phyloP scores from a whole-genome alignment of 2,888 invertebrate species.

The Tinea pellionella region DNA sequence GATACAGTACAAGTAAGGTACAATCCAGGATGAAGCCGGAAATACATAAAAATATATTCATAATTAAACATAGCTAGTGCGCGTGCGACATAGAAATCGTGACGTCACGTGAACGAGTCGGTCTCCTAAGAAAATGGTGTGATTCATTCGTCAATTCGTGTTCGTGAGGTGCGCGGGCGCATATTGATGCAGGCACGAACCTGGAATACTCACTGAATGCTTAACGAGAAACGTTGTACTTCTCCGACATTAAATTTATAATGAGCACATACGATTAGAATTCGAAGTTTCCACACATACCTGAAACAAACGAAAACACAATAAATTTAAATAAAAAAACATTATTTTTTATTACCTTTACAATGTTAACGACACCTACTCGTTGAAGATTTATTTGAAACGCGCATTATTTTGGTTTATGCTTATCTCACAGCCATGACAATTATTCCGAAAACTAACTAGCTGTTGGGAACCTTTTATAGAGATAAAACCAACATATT shows the following conservation, averaged over 20 bases:
- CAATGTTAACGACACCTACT: background rate
- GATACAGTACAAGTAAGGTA: background rate
- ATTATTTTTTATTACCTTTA: background rate
- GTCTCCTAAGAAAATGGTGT: slow-evolving; percentile 41
- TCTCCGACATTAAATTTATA: slow-evolving; percentile 10
- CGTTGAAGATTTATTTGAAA: background rate
- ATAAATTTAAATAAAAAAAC: background rate
- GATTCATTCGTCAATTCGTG: slow-evolving; percentile 60
- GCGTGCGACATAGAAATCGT: slow-evolving; percentile 59
- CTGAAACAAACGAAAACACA: slow-evolving; percentile 3
- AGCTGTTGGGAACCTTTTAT: too few species aligned
- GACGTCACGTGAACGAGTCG: slow-evolving; percentile 51
- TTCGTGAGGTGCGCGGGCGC: slow-evolving; percentile 56
- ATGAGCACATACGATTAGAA: background rate
- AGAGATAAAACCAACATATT: too few species aligned
- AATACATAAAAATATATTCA: slow-evolving; percentile 35
- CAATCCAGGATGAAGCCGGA: slow-evolving; percentile 31
- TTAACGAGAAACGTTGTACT: slow-evolving; percentile 32
- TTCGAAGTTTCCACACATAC: slow-evolving; percentile 4
- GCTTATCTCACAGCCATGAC: too few species aligned
- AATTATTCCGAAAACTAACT: too few species aligned
- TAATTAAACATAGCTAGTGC: slow-evolving; percentile 39
- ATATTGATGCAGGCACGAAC: slow-evolving; percentile 50
- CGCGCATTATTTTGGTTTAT: background rate
- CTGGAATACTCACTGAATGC: slow-evolving; percentile 39